These are phyloP conservation scores for Brevimyrus niger DNA, from an alignment of 2,113 vertebrate genomes.

Conservation along the genomic window DNA sequence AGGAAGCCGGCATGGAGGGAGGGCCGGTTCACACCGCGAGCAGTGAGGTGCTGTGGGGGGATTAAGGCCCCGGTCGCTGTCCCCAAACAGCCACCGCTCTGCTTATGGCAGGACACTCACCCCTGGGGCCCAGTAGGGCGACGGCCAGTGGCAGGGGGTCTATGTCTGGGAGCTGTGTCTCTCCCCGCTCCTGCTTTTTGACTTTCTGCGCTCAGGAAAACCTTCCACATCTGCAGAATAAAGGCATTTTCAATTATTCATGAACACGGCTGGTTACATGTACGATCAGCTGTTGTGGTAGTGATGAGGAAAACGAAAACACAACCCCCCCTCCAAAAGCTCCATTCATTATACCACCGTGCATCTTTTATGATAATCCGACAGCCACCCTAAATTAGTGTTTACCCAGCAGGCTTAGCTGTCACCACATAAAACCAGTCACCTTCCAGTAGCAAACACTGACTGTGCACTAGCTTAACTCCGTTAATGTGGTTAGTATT, in stretches of 20 bases:
- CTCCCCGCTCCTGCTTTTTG: conserved; percentile 95
- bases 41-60: conserved; percentile 62
- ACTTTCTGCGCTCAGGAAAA: conserved; percentile 86
- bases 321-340: neutral
- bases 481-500: neutral
- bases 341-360: neutral
- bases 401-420: neutral
- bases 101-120: conserved; percentile 78
- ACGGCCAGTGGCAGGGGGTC: conserved; percentile 60
- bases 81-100: conserved; percentile 55
- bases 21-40: conserved; percentile 16
- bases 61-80: conserved; percentile 49
- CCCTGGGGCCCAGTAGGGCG: conserved; percentile 77
- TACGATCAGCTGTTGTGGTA: neutral
- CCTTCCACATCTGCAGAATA: conserved; percentile 98
- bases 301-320: neutral
- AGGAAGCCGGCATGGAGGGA: neutral
- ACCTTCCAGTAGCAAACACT: neutral
- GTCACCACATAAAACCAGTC: neutral
- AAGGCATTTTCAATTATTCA: conserved; percentile 82
- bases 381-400: neutral
- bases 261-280: conserved; percentile 22
- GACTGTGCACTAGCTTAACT: neutral
- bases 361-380: neutral
- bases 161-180: conserved; percentile 87